Base-by-base conservation (phyloP, 2,113 vertebrate genomes). In the Stegostoma tigrinum region DNA sequence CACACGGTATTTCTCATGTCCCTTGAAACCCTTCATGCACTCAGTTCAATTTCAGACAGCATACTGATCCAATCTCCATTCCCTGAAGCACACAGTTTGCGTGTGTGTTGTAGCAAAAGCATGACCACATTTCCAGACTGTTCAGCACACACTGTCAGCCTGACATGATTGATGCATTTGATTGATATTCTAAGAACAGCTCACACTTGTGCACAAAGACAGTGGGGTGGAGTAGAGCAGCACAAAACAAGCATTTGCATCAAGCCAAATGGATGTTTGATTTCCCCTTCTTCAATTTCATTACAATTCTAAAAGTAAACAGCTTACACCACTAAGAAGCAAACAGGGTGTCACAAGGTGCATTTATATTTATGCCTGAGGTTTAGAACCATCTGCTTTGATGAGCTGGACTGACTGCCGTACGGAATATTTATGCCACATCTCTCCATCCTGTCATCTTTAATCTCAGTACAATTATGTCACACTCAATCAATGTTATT, bases 81-180 rank as follows among this genome's bases (percentile, higher is more conserved):
- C 38, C 38, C 94, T 72, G 68, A 72, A 72, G 94, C 42, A 72
- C 67, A 52, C 0, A 5, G 42, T 72, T 27, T 72, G 23, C 23
- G 42, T 19, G 38, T 15, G 2, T 15, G 19, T n/a, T 91, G 55
- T 30, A n/a, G 55, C 52, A 91, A 70, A 23, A 75, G 42, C 30
- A 75, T 34, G 45, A 95, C 34, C 67, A 55, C 42, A 95, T 52
- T 12, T 48, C 68, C 42, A 72, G 14, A n/a, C 87, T 90, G 66
- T 45, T 94, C 64, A 5, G 42, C 68, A 48, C 94, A 70, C 68
- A 70, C 42, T 45, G 27, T 94, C 91, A 68, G 19, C 27, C 68
- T 30, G 68, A 45, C 42, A 72, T 45, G 94, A 95, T 95, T 70
- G 67, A 95, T 95, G 67, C 27, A 27, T 72, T 72, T 95, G 66